Percentiles rank a stretch among this genome's conserved stretches.
Evolutionary conservation across 1,140 invertebrate genomes (phyloP).

Genomic region (Ganaspis sp.): DNA sequence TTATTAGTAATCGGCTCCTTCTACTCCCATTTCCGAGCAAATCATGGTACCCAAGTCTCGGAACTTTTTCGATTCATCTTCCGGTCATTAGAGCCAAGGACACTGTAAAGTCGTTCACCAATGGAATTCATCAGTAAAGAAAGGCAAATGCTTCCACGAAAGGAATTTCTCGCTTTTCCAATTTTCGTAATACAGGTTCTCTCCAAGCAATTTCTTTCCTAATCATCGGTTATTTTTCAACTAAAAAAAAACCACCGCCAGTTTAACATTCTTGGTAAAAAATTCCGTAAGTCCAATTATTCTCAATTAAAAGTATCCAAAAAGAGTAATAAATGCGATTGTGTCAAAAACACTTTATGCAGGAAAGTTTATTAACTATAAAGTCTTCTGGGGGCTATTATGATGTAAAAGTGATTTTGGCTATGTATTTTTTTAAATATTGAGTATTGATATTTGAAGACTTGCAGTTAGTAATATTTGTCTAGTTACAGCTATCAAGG

Average conservation of each 20-base stretch:
- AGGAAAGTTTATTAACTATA: no score
- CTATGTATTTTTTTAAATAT: no score
- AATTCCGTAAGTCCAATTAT: background rate
- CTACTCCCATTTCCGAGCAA: conserved; percentile 43
- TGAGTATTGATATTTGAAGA: no score
- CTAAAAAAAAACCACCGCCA: background rate
- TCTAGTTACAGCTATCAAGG: no score
- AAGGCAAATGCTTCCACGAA: conserved; percentile 37
- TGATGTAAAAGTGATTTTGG: no score
- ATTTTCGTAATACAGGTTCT: conserved; percentile 18
- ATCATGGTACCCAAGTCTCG: conserved; percentile 36
- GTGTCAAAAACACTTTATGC: no score
- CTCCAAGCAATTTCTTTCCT: conserved; percentile 14
- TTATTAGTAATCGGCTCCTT: conserved; percentile 47
- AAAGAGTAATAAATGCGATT: background rate
- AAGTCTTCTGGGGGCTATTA: no score
- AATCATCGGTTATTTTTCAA: background rate
- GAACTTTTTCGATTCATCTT: conserved; percentile 48
- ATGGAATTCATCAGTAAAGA: conserved; percentile 38
- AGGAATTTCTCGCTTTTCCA: conserved; percentile 25
- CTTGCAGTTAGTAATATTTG: no score
- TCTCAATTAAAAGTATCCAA: background rate
- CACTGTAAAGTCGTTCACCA: conserved; percentile 34
- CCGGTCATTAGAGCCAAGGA: conserved; percentile 40
- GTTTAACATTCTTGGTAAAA: background rate